Percentiles rank a stretch among this genome's conserved stretches.
These are phyloP conservation scores for Cerceris ruficornis DNA, from an alignment of 2,888 invertebrate genomes.

Conservation along the genomic window DNA sequence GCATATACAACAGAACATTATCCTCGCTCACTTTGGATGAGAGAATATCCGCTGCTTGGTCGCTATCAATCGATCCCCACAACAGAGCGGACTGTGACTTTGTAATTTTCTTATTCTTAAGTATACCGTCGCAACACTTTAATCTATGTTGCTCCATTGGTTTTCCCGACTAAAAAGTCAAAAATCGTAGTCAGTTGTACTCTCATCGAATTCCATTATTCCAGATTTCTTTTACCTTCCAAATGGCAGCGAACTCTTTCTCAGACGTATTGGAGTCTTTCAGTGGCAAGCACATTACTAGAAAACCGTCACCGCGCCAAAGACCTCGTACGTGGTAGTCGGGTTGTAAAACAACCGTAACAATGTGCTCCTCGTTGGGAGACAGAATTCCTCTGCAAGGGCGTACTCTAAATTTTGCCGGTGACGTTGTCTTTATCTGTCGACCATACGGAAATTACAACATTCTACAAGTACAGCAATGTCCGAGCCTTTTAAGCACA, in stretches of 20 bases:
- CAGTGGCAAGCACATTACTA: conserved; percentile 91
- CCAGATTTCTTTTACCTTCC: conserved; percentile 84
- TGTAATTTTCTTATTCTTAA: conserved; percentile 68
- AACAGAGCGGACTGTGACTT: conserved; percentile 68
- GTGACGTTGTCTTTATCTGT: conserved; percentile 97
- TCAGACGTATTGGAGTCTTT: conserved; percentile 83
- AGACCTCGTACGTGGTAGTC: conserved; percentile 87
- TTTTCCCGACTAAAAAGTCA: conserved; percentile 45
- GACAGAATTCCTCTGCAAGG: conserved; percentile 92
- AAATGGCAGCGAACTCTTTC: conserved; percentile 88
- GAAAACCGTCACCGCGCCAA: conserved; percentile 90
- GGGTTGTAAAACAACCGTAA: conserved; percentile 89
- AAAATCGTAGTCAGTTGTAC: neutral
- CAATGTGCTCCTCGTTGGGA: conserved; percentile 85
- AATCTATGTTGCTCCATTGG: conserved; percentile 86
- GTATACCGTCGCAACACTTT: conserved; percentile 84
- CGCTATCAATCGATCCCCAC: conserved; percentile 62
- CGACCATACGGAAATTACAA: conserved; percentile 9
- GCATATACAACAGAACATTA: neutral
- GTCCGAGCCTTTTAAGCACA: too few species aligned
- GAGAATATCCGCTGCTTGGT: conserved; percentile 73
- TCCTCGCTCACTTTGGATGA: conserved; percentile 73
- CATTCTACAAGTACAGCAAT: too few species aligned
- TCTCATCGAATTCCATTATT: neutral
- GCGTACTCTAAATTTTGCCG: conserved; percentile 96